Evolutionary conservation across 2,797 vertebrate species (phyloP).

Genomic region (Acipenser transmontanus): DNA sequence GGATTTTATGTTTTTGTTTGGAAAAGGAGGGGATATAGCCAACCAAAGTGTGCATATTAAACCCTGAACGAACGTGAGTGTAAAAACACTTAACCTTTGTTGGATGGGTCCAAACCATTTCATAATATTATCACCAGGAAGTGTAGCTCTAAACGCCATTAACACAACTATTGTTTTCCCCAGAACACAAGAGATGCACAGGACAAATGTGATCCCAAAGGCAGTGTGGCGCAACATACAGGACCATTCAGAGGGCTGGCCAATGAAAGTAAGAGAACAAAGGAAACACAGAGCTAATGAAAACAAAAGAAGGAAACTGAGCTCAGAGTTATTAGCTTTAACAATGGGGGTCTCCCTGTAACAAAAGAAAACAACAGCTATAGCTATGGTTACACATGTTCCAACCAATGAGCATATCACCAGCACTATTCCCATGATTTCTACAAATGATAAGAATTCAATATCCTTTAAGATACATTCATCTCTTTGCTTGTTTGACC

Average conservation of each 20-base stretch:
- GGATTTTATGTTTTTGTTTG: conserved; percentile 37
- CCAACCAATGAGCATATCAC: conserved; percentile 1
- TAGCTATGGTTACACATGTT: background rate
- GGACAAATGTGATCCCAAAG: conserved; percentile 59
- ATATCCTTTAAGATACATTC: conserved; percentile 1
- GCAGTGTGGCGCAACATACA: conserved; percentile 63
- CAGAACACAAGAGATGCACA: conserved; percentile 60
- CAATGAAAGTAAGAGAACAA: conserved; percentile 60
- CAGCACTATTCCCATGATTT: conserved; percentile 5
- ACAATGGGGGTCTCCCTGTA: conserved; percentile 55
- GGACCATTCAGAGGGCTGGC: conserved; percentile 57
- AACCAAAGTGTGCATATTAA: conserved; percentile 56
- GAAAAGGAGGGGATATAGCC: conserved; percentile 48
- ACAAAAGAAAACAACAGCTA: background rate
- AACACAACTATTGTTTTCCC: conserved; percentile 64
- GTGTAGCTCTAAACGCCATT: conserved; percentile 56
- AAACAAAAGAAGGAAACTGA: conserved; percentile 62
- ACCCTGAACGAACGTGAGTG: conserved; percentile 50
- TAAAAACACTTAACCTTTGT: conserved; percentile 51
- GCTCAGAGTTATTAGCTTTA: conserved; percentile 55
- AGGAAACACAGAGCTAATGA: conserved; percentile 59
- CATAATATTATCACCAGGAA: conserved; percentile 55
- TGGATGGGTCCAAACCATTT: conserved; percentile 62
- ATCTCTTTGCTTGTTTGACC: background rate
- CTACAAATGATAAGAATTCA: conserved; percentile 8